Percentiles rank a stretch among this genome's conserved stretches.
Conservation (phyloP, 2,797 vertebrate species). For the Valencia hispanica region DNA sequence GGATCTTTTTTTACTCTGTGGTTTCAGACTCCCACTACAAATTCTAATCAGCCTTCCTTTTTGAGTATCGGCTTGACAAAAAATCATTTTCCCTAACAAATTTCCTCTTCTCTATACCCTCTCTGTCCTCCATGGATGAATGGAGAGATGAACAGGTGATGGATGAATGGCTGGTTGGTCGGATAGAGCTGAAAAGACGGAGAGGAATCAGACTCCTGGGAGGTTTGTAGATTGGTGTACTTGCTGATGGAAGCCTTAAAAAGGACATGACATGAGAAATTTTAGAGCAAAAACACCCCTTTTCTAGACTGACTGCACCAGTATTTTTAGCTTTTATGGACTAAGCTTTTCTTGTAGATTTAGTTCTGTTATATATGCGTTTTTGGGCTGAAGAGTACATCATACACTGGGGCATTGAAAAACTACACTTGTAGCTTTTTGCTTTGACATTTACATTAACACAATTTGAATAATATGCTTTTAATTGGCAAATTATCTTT, state of each 20-base stretch:
- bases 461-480: slow-evolving; percentile 24
- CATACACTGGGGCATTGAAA: background rate
- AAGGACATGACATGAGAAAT: slow-evolving; percentile 62
- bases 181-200: slow-evolving; percentile 41
- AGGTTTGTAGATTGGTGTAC: slow-evolving; percentile 55
- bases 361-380: background rate
- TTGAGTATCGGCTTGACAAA: slow-evolving; percentile 3
- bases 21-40: slow-evolving; percentile 15
- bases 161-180: slow-evolving; percentile 59
- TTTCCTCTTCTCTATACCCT: slow-evolving; percentile 30
- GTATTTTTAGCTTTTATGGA: slow-evolving; percentile 39
- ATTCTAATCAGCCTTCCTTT: slow-evolving; percentile 4
- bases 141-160: slow-evolving; percentile 64
- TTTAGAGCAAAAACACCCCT: slow-evolving; percentile 29
- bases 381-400: slow-evolving; percentile 4
- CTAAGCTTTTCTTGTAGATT: background rate
- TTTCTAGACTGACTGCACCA: slow-evolving; percentile 9
- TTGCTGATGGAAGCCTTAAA: slow-evolving; percentile 76
- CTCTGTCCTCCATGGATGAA: slow-evolving; percentile 66
- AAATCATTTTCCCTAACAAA: slow-evolving; percentile 32
- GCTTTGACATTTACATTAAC: slow-evolving; percentile 31
- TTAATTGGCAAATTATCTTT: slow-evolving; percentile 44
- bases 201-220: slow-evolving; percentile 65
- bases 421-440: slow-evolving; percentile 5
- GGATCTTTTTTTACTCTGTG: slow-evolving; percentile 11